phyloP scores from a whole-genome alignment of 2,797 vertebrate species.

The Sphenopsis melanotis region DNA sequence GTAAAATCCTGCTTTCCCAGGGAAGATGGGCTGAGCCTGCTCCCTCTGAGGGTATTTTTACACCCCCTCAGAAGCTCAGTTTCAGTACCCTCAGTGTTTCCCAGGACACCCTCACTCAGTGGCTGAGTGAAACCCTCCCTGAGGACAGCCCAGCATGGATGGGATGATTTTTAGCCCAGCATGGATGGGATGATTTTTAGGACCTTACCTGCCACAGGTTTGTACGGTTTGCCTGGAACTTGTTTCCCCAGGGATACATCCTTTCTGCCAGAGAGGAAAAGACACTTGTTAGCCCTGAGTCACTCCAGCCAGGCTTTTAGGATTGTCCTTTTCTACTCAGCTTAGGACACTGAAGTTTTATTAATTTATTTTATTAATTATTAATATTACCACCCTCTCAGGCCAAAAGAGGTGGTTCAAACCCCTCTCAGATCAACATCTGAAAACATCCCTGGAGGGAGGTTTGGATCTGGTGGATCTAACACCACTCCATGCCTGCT shows the following conservation, averaged over 20 bases:
- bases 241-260: conserved; percentile 93
- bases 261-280: conserved; percentile 75
- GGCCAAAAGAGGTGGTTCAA: background rate
- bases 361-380: background rate
- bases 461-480: background rate
- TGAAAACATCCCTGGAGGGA: background rate
- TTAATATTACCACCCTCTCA: background rate
- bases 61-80: background rate
- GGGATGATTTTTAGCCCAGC: background rate
- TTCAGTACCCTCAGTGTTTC: background rate
- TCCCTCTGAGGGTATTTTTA: background rate
- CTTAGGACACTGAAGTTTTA: accelerated
- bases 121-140: background rate
- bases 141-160: background rate
- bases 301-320: background rate
- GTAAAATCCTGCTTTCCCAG: background rate
- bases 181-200: background rate
- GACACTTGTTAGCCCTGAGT: background rate
- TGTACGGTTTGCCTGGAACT: conserved; percentile 86
- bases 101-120: background rate
- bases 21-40: background rate
- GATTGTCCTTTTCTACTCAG: background rate
- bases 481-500: background rate
- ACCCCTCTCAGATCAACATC: background rate
- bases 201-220: conserved; percentile 93